phyloP scores from a whole-genome alignment of 2,113 vertebrate species.

The Pipa parva region DNA sequence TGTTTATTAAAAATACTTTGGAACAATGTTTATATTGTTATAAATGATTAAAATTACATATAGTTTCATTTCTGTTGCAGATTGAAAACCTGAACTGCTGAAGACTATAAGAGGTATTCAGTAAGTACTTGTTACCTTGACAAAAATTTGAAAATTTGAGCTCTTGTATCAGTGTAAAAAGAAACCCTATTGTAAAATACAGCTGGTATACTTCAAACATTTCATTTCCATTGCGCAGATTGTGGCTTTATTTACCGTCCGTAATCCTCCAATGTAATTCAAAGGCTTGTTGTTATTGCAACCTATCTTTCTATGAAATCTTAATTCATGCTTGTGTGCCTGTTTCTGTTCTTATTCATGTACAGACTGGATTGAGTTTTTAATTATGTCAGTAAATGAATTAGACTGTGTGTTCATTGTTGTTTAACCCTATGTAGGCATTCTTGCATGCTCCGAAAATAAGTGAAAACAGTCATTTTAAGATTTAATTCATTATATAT shows the following conservation, averaged over 20 bases:
- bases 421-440: too few relatives aligned
- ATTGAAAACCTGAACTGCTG: not conserved
- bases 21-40: too few relatives aligned
- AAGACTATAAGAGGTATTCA: not conserved
- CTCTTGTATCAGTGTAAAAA: not conserved
- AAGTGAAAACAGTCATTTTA: too few relatives aligned
- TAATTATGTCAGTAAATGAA: too few relatives aligned
- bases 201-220: conserved; percentile 17
- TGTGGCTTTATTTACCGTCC: conserved; percentile 49
- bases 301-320: conserved; percentile 8
- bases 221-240: conserved; percentile 50
- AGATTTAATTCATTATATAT: too few relatives aligned
- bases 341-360: conserved; percentile 23
- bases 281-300: conserved; percentile 46
- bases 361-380: too few relatives aligned
- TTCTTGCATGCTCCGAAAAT: too few relatives aligned
- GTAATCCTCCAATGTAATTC: conserved; percentile 56
- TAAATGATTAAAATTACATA: not conserved
- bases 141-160: too few relatives aligned
- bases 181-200: conserved; percentile 32
- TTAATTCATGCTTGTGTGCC: conserved; percentile 34
- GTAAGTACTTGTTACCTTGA: not conserved
- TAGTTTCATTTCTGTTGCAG: not conserved
- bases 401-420: too few relatives aligned
- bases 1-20: too few relatives aligned